Evolutionary conservation across 2,113 vertebrate species (phyloP).

Genomic region (Ameiurus melas): DNA sequence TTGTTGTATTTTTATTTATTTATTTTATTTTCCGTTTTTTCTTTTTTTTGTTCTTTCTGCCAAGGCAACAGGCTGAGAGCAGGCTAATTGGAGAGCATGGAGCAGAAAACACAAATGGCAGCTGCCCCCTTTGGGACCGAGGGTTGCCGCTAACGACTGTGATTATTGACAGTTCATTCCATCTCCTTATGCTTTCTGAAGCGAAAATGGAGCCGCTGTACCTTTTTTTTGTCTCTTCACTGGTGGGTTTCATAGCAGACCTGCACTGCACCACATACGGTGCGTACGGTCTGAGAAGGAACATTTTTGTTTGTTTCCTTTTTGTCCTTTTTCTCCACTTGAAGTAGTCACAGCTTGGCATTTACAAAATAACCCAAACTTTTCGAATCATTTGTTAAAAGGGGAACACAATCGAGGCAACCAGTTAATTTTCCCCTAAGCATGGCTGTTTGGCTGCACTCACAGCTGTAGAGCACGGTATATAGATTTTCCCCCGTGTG

Average conservation of each 20-base stretch:
- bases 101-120: conserved; percentile 67
- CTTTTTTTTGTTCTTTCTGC: conserved; percentile 27
- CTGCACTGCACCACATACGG: not conserved
- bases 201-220: not conserved
- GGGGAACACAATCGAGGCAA: conserved; percentile 74
- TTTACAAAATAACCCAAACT: conserved; percentile 61
- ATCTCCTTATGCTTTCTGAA: conserved; percentile 24
- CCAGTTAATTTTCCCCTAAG: conserved; percentile 79
- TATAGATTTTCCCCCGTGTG: conserved; percentile 79
- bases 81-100: conserved; percentile 71
- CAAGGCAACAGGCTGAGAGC: conserved; percentile 71
- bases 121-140: conserved; percentile 60
- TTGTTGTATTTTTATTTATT: conserved; percentile 4
- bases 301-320: not conserved
- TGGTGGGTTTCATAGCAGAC: not conserved
- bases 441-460: conserved; percentile 74
- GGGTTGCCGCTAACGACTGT: conserved; percentile 63
- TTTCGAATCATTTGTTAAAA: conserved; percentile 78
- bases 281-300: not conserved
- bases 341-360: conserved; percentile 20
- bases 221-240: not conserved
- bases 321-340: not conserved
- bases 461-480: conserved; percentile 71
- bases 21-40: not conserved
- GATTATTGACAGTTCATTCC: conserved; percentile 72